Base-by-base conservation (phyloP, 2,113 vertebrate species). In the Chloroceryle aenea region DNA sequence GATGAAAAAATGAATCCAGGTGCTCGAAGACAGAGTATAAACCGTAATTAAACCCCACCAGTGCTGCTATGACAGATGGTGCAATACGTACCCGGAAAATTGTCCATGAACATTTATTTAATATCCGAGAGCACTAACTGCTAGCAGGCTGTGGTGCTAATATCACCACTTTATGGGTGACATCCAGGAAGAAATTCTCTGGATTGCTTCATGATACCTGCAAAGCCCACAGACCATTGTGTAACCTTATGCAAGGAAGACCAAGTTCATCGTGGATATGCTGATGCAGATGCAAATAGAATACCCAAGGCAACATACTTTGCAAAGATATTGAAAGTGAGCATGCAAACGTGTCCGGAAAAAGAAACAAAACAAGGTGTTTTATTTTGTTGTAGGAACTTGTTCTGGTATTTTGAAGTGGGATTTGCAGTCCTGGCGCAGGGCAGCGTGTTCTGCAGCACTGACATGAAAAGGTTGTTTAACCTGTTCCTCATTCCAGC, bases 51-150 rank as follows among this genome's bases (percentile, higher is more conserved):
- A 96, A 96, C 66, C 87, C 89, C 85, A 89, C 13, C 67, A 83
- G 85, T 40, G 90, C 87, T 93, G 89, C 93, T 93, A 64, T 96
- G 93, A 96, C 95, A 97, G 95, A 97, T 97, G 96, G 94, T 86
- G 91, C 87, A 66, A 91, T 62, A 26, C 20, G 26, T 77, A 96
- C 91, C 91, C 89, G 83, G 93, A 91, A 96, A 96, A 97, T 90
- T 21, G 85, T 83, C 91, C 95, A 22, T 59, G 95, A 91, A 67
- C 87, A 17, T 67, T 96, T 43, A 50, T 85, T 85, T 76, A 87
- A 47, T 94, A 85, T 59, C 90, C 3, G 29, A 83, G 92, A 82
- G 75, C 25, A 19, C 59, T 20, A 36, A 30, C 50, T 93, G 72
- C 92, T 66, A 83, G 78, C 91, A 91, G 93, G 55, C 86, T 95